Conservation (phyloP, 2,113 vertebrate genomes). For the Lamprotornis superbus region DNA sequence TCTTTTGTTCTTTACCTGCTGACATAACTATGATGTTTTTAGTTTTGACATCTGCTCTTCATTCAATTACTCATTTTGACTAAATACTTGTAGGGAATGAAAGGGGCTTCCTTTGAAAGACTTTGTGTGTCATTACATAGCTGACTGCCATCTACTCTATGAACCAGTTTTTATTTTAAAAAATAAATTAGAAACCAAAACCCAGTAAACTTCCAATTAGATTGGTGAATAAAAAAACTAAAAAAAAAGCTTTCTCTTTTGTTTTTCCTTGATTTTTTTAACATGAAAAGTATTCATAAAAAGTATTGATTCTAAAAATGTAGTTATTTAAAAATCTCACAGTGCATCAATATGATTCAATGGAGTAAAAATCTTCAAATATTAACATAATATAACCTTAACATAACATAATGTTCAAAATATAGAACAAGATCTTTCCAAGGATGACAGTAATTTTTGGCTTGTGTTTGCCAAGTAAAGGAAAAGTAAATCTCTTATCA, state of each 20-base stretch:
- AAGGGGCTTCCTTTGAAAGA: not conserved
- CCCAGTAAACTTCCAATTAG: not conserved
- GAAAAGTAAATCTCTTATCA: not conserved
- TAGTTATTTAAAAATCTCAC: not conserved
- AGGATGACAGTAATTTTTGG: not conserved
- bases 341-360: not conserved
- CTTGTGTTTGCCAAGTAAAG: not conserved
- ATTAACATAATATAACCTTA: too few relatives aligned
- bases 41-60: slow-evolving; percentile 28
- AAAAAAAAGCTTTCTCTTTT: not conserved
- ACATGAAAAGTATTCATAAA: not conserved
- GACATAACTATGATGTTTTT: not conserved
- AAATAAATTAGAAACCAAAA: not conserved
- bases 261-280: not conserved
- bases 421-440: not conserved
- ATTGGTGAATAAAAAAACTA: not conserved
- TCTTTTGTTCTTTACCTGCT: slow-evolving; percentile 3
- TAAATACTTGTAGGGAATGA: not conserved
- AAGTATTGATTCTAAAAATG: not conserved
- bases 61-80: slow-evolving; percentile 21
- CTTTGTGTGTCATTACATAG: not conserved
- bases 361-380: not conserved
- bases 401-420: not conserved
- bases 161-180: not conserved
- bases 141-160: not conserved